These are phyloP conservation scores for Lasiurus borealis DNA, from an alignment of 2,113 vertebrate species.

Conservation along the genomic window DNA sequence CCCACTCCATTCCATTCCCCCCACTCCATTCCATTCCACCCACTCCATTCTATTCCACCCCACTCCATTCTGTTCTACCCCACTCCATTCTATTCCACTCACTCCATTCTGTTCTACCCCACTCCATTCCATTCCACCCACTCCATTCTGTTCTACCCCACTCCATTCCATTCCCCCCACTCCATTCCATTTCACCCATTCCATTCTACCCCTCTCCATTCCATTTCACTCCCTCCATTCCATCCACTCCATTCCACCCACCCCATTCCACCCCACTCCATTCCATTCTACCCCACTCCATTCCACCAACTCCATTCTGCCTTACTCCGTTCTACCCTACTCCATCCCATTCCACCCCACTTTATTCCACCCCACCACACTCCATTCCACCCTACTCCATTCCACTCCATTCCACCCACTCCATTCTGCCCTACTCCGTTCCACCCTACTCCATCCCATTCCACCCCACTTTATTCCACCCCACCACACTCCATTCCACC, in stretches of 20 bases:
- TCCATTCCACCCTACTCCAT: no score
- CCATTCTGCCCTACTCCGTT: accelerated
- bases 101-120: not conserved
- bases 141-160: not conserved
- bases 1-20: not conserved
- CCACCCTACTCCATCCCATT: accelerated
- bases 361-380: no score
- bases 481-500: not conserved
- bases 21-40: not conserved
- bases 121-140: no score
- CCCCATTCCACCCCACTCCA: not conserved
- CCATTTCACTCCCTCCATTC: no score
- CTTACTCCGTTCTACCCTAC: no score
- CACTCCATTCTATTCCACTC: not conserved
- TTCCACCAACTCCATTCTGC: not conserved
- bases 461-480: no score
- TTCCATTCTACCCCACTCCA: not conserved
- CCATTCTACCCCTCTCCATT: no score
- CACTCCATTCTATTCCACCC: no score
- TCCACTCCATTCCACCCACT: no score
- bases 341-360: no score
- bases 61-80: accelerated
- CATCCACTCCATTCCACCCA: no score
- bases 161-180: not conserved
- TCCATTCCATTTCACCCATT: not conserved